Percentiles rank a stretch among this genome's conserved stretches.
Conservation (phyloP, 2,797 vertebrate genomes). For the Poliocrania exsul region DNA sequence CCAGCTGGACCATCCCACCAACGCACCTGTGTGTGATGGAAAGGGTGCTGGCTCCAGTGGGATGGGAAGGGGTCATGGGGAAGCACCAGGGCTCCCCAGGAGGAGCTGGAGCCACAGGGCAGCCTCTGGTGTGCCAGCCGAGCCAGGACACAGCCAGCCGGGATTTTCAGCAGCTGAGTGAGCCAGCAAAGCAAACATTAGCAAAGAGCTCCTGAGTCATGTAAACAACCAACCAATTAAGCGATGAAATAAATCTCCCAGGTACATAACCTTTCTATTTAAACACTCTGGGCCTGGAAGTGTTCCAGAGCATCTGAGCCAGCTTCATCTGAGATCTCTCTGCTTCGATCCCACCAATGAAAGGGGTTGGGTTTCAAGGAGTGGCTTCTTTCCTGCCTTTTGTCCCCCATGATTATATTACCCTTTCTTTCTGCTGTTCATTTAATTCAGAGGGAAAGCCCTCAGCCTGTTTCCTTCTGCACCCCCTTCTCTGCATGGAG, state of each 20-base stretch:
- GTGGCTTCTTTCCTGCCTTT: not conserved
- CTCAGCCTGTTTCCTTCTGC: not conserved
- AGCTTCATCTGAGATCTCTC: not conserved
- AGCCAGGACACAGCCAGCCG: not conserved
- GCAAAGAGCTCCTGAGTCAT: not conserved
- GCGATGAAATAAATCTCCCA: slow-evolving; percentile 44
- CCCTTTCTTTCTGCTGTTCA: not conserved
- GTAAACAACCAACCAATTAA: slow-evolving; percentile 61
- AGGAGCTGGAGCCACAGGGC: not conserved
- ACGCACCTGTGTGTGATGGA: fast-evolving
- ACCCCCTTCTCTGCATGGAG: fast-evolving
- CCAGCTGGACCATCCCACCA: not conserved
- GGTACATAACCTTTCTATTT: slow-evolving; percentile 33
- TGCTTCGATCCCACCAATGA: not conserved
- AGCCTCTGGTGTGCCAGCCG: fast-evolving
- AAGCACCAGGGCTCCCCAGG: not conserved
- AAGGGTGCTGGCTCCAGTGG: fast-evolving
- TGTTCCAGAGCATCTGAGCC: slow-evolving; percentile 22
- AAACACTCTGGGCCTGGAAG: slow-evolving; percentile 1
- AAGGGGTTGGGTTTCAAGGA: not conserved
- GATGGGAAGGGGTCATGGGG: not conserved
- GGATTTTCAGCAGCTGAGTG: not conserved
- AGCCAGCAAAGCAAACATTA: slow-evolving; percentile 37
- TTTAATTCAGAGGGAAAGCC: not conserved
- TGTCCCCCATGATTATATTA: not conserved